Conservation (phyloP, 2,888 invertebrate genomes). For the Odontocerum albicorne region DNA sequence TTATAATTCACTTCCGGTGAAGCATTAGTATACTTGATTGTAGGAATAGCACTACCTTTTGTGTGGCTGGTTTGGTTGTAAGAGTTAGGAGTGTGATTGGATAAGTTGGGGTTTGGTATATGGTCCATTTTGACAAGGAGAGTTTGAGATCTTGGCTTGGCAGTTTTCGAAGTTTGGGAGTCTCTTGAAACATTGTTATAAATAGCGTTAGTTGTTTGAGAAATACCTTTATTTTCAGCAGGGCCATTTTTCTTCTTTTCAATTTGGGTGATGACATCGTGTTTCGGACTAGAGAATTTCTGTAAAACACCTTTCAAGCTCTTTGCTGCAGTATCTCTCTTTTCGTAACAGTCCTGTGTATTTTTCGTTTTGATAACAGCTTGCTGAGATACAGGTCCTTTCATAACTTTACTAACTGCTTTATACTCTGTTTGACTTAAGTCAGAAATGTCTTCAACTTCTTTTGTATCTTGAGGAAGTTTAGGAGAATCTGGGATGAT, state of each 20-base stretch:
- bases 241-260: conserved; percentile 41
- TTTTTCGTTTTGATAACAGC: conserved; percentile 63
- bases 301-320: conserved; percentile 59
- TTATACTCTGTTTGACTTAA: conserved; percentile 55
- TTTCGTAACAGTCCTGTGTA: conserved; percentile 60
- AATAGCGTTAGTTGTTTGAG: conserved; percentile 5
- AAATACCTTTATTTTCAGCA: conserved; percentile 3
- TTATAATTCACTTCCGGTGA: conserved; percentile 18
- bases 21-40: conserved; percentile 30
- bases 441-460: conserved; percentile 40
- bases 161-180: not conserved
- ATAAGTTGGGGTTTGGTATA: not conserved
- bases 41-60: conserved; percentile 15
- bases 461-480: not conserved
- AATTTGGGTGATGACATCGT: conserved; percentile 44
- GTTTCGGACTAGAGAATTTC: conserved; percentile 49
- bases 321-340: conserved; percentile 51
- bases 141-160: conserved; percentile 13
- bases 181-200: conserved; percentile 8
- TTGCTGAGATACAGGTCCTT: conserved; percentile 71
- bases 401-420: conserved; percentile 73
- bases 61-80: not conserved
- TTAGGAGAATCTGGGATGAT: not conserved
- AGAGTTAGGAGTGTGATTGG: not conserved
- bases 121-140: conserved; percentile 12